Evolutionary conservation across 2,888 invertebrate species (phyloP).

Genomic region (Calameuta pallipes): DNA sequence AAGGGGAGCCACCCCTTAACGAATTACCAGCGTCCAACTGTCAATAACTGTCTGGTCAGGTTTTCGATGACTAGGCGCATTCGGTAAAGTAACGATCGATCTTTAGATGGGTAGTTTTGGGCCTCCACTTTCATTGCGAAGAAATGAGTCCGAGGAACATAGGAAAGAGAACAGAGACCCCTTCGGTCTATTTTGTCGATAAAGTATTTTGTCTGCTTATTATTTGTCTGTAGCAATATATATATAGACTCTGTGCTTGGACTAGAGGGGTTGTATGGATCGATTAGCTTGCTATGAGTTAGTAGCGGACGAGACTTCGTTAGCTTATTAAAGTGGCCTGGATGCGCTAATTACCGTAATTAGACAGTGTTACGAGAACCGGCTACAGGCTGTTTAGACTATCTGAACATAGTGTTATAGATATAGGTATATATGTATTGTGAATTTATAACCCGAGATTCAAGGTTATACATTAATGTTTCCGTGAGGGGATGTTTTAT

Average conservation of each 20-base stretch:
- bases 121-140: background rate
- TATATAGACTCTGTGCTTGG: background rate
- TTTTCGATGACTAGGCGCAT: background rate
- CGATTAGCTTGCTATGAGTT: background rate
- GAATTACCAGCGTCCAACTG: conserved; percentile 26
- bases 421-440: background rate
- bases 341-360: background rate
- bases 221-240: no score
- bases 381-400: background rate
- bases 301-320: conserved; percentile 9
- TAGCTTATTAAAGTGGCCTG: background rate
- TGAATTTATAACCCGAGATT: background rate
- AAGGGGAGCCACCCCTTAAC: background rate
- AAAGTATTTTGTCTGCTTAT: no score
- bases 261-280: background rate
- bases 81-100: no score
- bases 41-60: conserved; percentile 29
- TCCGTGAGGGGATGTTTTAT: background rate
- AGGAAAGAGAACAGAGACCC: no score
- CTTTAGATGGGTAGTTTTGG: no score
- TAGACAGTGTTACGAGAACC: background rate
- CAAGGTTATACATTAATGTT: background rate
- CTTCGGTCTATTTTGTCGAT: no score
- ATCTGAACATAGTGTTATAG: background rate
- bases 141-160: background rate